Conservation (phyloP, 2,113 vertebrate species). For the Hippocampus mohnikei region DNA sequence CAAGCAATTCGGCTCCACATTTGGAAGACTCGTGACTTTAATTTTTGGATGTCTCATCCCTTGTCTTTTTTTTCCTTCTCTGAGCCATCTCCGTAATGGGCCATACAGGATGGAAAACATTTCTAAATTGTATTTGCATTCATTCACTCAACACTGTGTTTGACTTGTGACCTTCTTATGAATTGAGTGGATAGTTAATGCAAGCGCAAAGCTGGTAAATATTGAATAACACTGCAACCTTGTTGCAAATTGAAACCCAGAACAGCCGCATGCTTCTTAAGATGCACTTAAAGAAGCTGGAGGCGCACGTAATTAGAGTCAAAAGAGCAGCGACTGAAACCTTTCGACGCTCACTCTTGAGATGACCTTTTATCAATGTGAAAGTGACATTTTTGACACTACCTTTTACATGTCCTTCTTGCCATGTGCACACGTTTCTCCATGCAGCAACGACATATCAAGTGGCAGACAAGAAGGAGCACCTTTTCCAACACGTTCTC, state of each 20-base stretch:
- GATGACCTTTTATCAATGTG: conserved; percentile 30
- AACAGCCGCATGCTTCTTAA: not conserved
- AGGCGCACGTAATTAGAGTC: conserved; percentile 17
- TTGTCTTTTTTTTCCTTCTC: not conserved
- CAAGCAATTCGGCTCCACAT: not conserved
- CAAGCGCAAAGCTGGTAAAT: not conserved
- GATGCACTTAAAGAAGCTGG: conserved; percentile 1
- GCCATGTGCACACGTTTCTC: conserved; percentile 37
- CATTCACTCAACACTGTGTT: not conserved
- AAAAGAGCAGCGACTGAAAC: conserved; percentile 17
- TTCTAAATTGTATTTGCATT: not conserved
- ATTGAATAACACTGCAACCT: conserved; percentile 8
- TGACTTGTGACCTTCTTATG: not conserved
- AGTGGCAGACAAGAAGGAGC: conserved; percentile 38
- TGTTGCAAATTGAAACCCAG: not conserved
- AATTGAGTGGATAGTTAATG: not conserved
- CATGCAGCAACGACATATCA: conserved; percentile 28
- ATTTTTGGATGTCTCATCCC: too few relatives aligned
- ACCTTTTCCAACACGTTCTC: conserved; percentile 14
- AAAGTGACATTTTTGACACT: conserved; percentile 22
- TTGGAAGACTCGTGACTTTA: not conserved
- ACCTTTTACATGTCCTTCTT: conserved; percentile 12
- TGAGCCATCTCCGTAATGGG: not conserved
- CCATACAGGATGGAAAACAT: not conserved
- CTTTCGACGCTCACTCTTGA: conserved; percentile 16